phyloP scores from a whole-genome alignment of 2,113 vertebrate genomes.

The Passerina amoena region DNA sequence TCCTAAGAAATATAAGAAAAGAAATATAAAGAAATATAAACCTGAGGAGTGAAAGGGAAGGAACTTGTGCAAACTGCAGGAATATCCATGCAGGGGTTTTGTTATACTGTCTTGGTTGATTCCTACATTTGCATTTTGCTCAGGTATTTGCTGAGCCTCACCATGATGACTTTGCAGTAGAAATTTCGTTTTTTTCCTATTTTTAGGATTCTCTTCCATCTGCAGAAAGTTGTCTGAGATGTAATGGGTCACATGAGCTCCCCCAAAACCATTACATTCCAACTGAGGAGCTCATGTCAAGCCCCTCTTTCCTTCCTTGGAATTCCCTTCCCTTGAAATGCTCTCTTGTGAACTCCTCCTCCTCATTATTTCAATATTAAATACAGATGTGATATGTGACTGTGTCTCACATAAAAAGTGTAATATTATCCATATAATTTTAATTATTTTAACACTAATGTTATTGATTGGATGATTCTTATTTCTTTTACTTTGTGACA shows the following conservation, averaged over 20 bases:
- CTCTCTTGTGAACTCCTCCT: background rate
- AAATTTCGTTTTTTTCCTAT: background rate
- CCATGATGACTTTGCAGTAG: background rate
- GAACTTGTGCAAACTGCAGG: background rate
- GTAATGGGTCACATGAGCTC: background rate
- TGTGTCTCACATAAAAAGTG: background rate
- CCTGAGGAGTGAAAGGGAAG: background rate
- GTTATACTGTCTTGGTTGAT: background rate
- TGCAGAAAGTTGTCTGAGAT: background rate
- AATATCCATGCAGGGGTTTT: background rate
- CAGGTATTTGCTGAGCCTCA: background rate
- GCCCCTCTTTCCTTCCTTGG: background rate
- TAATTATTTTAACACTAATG: background rate
- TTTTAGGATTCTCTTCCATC: background rate
- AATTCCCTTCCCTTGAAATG: background rate
- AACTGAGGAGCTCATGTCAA: background rate
- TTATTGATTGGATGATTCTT: background rate
- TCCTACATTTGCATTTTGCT: background rate
- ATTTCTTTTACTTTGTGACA: background rate
- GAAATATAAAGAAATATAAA: background rate
- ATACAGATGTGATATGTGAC: background rate
- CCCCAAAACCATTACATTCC: background rate
- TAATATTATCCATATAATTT: background rate
- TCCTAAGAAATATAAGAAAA: too few relatives aligned
- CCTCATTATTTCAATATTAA: background rate